These are phyloP conservation scores for Drosophila parthenogenetica DNA, from an alignment of 2,888 invertebrate genomes.

Conservation along the genomic window DNA sequence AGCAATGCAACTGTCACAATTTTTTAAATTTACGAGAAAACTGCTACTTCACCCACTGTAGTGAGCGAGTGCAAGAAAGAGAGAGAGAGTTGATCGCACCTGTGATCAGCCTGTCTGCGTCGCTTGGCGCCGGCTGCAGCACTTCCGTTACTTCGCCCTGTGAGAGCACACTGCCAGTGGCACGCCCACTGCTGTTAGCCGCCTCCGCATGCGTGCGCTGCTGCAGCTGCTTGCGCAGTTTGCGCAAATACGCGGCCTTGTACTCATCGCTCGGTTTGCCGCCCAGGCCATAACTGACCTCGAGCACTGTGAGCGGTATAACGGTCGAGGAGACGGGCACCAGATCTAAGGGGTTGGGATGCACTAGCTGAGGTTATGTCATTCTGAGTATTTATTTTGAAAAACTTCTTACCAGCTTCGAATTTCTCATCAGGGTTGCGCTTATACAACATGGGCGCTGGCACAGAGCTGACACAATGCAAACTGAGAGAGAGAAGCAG, in stretches of 20 bases:
- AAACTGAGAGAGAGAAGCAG: conserved; percentile 53
- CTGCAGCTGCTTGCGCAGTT: conserved; percentile 83
- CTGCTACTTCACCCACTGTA: too few species aligned
- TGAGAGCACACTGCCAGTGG: conserved; percentile 8
- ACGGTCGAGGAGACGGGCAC: conserved; percentile 89
- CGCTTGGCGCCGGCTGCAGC: conserved; percentile 53
- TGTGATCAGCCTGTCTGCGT: conserved; percentile 84
- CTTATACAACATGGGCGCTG: conserved; percentile 86
- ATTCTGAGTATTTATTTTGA: too few species aligned
- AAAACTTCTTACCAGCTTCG: conserved; percentile 85
- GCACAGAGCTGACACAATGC: conserved; percentile 63
- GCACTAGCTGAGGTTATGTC: too few species aligned
- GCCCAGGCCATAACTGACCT: conserved; percentile 87
- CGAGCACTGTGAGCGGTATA: conserved; percentile 88
- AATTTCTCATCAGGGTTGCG: conserved; percentile 86
- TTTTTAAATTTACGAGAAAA: too few species aligned
- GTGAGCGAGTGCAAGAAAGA: neutral
- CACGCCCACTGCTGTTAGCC: conserved; percentile 3
- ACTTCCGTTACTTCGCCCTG: conserved; percentile 29
- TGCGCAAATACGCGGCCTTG: conserved; percentile 84
- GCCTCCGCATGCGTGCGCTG: conserved; percentile 50
- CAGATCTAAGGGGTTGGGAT: conserved; percentile 85
- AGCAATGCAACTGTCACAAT: too few species aligned
- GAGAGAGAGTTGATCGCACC: conserved; percentile 63
- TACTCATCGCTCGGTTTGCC: conserved; percentile 85